A percentile compares a stretch with the other conserved stretches of the same genome.
These are phyloP conservation scores for Rhimphoctona megacephalus DNA, from an alignment of 2,888 invertebrate genomes.

Conservation along the genomic window DNA sequence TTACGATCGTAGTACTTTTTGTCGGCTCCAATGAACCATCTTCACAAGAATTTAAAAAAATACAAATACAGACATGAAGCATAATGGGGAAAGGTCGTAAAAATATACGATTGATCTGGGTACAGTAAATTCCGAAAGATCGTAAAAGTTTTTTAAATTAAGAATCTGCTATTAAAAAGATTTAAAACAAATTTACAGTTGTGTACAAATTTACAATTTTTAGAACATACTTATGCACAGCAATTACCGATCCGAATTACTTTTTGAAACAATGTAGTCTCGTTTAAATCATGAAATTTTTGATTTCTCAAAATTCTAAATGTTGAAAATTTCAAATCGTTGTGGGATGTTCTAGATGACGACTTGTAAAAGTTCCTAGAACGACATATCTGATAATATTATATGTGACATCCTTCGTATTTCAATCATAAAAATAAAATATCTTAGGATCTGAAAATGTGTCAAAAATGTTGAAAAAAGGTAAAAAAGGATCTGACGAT, in stretches of 20 bases:
- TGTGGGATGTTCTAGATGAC: too few relatives aligned
- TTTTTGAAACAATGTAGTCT: not conserved
- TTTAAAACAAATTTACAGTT: not conserved
- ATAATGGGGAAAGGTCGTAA: not conserved
- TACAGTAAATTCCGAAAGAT: not conserved
- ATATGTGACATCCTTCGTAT: not conserved
- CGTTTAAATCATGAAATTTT: not conserved
- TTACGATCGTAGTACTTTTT: not conserved
- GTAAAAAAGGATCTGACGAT: not conserved
- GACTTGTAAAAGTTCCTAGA: not conserved
- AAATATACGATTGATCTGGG: not conserved
- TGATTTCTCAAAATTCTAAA: not conserved
- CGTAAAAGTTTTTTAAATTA: not conserved
- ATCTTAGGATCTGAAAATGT: not conserved
- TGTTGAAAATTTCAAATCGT: not conserved
- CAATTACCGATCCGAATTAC: not conserved
- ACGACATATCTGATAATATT: too few relatives aligned
- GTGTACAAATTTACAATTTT: not conserved
- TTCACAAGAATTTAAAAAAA: not conserved
- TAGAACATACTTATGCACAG: too few relatives aligned
- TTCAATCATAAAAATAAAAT: not conserved
- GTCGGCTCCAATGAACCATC: not conserved
- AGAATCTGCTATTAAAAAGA: not conserved
- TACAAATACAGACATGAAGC: not conserved
- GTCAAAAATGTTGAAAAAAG: not conserved